Base-by-base conservation (phyloP, 2,888 invertebrate genomes). In the Cyclophora albipunctata region DNA sequence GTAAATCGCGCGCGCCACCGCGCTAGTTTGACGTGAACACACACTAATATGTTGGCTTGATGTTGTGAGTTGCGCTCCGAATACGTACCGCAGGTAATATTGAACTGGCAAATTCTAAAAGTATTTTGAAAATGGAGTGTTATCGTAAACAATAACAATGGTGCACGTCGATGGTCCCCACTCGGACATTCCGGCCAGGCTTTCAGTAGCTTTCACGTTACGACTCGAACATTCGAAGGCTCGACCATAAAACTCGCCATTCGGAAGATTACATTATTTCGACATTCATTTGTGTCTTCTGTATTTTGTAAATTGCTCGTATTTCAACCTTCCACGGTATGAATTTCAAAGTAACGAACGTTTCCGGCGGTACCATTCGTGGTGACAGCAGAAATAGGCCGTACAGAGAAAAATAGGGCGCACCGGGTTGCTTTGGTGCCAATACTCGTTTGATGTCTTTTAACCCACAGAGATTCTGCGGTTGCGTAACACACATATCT, bases 51-150 rank as follows among this genome's bases (percentile, higher is more conserved):
- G n/a, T 41, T 33, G 46, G 7, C 41, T 40, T 34, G 33, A 3
- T 41, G 40, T 41, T 41, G 7, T 4, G 5, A 3, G 37, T 40
- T 45, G 48, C 40, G 48, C 48, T 42, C 33, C 7, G 45, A 45
- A 40, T 48, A 51, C 20, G 43, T 20, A 45, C 7, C 20, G 7
- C 35, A 34, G 4, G 42, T 42, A 33, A 42, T 34, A 45, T 42
- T 45, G 42, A 45, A 3, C 45, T 49, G 40, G 43, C 35, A 40
- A 20, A 42, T 37, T 48, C 45, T 46, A n/a, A 40, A 42, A 37
- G 37, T 37, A 46, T 52, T 49, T 45, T 44, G 47, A 50, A 46
- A 53, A 52, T 57, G 57, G 64, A 20, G 20, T 66, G 60, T 59
- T 59, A 46, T 37, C 37, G 37, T 37, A 37, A 37, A 37, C 37